Evolutionary conservation across 1,140 invertebrate genomes (phyloP).

Genomic region (Leptinotarsa texana): DNA sequence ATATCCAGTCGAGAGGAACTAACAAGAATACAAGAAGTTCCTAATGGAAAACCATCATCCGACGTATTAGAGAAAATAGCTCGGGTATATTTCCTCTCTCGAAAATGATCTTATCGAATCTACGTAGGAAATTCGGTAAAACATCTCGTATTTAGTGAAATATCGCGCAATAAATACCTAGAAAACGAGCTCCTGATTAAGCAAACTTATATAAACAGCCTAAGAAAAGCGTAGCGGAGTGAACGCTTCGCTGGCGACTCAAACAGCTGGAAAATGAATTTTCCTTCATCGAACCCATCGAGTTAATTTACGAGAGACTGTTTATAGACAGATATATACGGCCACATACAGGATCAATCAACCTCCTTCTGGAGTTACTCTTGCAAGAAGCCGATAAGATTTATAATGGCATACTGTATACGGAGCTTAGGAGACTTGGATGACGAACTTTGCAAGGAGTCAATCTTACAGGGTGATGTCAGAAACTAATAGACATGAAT

Average conservation of each 20-base stretch:
- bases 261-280: slow-evolving; percentile 58
- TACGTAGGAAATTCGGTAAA: slow-evolving; percentile 17
- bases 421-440: slow-evolving; percentile 23
- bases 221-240: slow-evolving; percentile 43
- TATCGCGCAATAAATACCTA: slow-evolving; percentile 38
- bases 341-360: slow-evolving; percentile 52
- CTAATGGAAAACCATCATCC: slow-evolving; percentile 25
- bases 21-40: slow-evolving; percentile 23
- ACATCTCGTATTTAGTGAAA: slow-evolving; percentile 26
- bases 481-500: no score
- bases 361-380: slow-evolving; percentile 47
- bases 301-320: slow-evolving; percentile 57
- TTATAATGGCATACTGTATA: slow-evolving; percentile 45
- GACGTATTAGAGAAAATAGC: slow-evolving; percentile 21
- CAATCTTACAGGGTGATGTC: neutral
- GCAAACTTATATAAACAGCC: slow-evolving; percentile 43
- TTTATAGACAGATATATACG: slow-evolving; percentile 55
- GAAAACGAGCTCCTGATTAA: slow-evolving; percentile 40
- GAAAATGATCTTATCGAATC: slow-evolving; percentile 26
- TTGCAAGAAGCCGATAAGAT: slow-evolving; percentile 56
- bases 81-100: slow-evolving; percentile 13
- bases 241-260: slow-evolving; percentile 49
- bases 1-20: slow-evolving; percentile 3
- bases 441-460: neutral
- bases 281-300: slow-evolving; percentile 56